These are phyloP conservation scores for Drosophila novamexicana DNA, from an alignment of 1,140 invertebrate genomes.

Conservation along the genomic window DNA sequence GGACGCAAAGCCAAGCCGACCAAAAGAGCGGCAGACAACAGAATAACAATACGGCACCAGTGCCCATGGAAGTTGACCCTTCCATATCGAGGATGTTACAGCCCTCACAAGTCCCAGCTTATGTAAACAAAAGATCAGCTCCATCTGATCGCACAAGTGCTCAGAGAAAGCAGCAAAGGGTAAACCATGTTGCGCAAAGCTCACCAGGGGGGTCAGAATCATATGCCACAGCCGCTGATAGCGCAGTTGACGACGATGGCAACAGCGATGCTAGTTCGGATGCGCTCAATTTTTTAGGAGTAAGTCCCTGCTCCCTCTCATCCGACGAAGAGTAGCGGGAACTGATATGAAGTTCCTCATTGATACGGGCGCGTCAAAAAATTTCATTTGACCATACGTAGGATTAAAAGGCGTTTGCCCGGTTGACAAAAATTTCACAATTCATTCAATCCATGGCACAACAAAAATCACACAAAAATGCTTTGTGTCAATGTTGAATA, in stretches of 20 bases:
- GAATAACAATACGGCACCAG: too few species aligned
- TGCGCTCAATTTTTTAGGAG: neutral
- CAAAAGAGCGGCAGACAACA: too few species aligned
- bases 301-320: neutral
- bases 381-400: constrained; percentile 1
- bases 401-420: constrained; percentile 3
- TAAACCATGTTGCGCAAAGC: too few species aligned
- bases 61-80: too few species aligned
- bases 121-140: too few species aligned
- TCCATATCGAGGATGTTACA: neutral
- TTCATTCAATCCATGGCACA: constrained; percentile 9
- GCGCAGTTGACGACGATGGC: too few species aligned
- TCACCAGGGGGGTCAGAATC: too few species aligned
- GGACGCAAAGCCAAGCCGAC: too few species aligned
- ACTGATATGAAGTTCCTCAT: constrained; percentile 3
- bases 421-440: neutral
- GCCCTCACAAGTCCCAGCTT: neutral
- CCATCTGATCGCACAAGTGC: too few species aligned
- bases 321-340: constrained; percentile 18
- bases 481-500: constrained; percentile 16
- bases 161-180: too few species aligned
- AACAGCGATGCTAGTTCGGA: too few species aligned
- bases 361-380: constrained; percentile 8
- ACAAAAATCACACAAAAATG: constrained; percentile 19
- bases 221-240: too few species aligned